Base-by-base conservation (phyloP, 2,113 vertebrate genomes). In the Alethe diademata region DNA sequence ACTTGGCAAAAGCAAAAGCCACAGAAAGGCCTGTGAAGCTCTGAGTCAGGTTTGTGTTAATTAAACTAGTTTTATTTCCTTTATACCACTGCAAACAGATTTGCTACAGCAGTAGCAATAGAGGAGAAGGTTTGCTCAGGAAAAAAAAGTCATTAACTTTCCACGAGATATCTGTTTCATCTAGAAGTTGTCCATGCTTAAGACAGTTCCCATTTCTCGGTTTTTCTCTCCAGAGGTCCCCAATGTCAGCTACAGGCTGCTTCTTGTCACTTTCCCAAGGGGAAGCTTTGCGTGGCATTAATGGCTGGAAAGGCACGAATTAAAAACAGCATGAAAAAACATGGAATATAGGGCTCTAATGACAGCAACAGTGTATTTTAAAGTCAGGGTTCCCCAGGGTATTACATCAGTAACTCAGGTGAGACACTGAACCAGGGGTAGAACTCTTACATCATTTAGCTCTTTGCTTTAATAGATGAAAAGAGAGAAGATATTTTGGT, bases 331-430 rank as follows among this genome's bases (percentile, higher is more conserved):
- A 10, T n/a, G 66, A 92, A 95, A 96, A 94, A 40, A 58, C 81
- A 33, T 3, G 71, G 87, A 96, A 35, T 86, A 92, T 64, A 43
- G 54, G 54, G 54, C 38, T 88, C 69, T 43, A 91, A 73, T 70
- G 74, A 92, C 38, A 96, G 90, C 54, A 90, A 18, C 0, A 31
- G 66, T 1, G 0, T 94, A 94, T 96, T 97, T 97, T 94, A 96
- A 93, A 95, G 74, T 93, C 50, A 3, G 71, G 12, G 19, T 8
- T 93, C 94, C 87, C 95, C 56, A 51, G 92, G 54, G 92, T 56
- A 94, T 96, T 96, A 24, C 94, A 93, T 90, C 90, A 96, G 84
- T 76, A 83, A 73, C 51, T 90, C 92, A 95, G 74, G 81, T 94
- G 84, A 85, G 81, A 93, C 58, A 58, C 42, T 79, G 80, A 78